These are phyloP conservation scores for Fistularia commersonii DNA, from an alignment of 2,797 vertebrate species.

Conservation along the genomic window DNA sequence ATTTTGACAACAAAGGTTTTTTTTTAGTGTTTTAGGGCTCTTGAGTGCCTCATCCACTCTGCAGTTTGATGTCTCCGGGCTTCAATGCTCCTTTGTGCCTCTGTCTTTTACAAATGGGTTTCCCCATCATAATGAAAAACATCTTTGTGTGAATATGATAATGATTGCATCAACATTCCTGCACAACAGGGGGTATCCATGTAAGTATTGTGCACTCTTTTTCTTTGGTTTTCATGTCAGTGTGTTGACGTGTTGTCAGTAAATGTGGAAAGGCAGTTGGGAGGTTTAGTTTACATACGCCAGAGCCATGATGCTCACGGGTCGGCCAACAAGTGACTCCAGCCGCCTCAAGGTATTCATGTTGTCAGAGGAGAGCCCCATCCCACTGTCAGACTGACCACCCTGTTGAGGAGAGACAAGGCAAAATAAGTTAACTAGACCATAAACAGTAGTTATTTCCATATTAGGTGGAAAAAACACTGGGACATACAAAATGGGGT, in stretches of 20 bases:
- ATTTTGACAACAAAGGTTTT: slow-evolving; percentile 54
- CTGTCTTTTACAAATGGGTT: slow-evolving; percentile 36
- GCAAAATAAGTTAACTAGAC: too few species aligned
- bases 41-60: slow-evolving; percentile 39
- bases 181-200: slow-evolving; percentile 60
- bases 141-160: slow-evolving; percentile 41
- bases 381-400: slow-evolving; percentile 84
- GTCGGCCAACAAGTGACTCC: slow-evolving; percentile 81
- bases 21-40: slow-evolving; percentile 41
- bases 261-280: slow-evolving; percentile 4
- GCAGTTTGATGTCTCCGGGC: slow-evolving; percentile 4
- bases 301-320: slow-evolving; percentile 87
- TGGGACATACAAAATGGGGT: too few species aligned
- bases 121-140: slow-evolving; percentile 58
- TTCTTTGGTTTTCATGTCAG: slow-evolving; percentile 9
- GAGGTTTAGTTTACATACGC: slow-evolving; percentile 77
- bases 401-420: slow-evolving; percentile 64
- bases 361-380: slow-evolving; percentile 86
- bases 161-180: slow-evolving; percentile 70
- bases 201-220: slow-evolving; percentile 38
- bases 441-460: too few species aligned
- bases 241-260: slow-evolving; percentile 24
- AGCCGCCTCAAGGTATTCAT: slow-evolving; percentile 83
- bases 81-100: slow-evolving; percentile 45
- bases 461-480: too few species aligned